Conservation (phyloP, 2,888 invertebrate species). For the Steinernema carpocapsae region DNA sequence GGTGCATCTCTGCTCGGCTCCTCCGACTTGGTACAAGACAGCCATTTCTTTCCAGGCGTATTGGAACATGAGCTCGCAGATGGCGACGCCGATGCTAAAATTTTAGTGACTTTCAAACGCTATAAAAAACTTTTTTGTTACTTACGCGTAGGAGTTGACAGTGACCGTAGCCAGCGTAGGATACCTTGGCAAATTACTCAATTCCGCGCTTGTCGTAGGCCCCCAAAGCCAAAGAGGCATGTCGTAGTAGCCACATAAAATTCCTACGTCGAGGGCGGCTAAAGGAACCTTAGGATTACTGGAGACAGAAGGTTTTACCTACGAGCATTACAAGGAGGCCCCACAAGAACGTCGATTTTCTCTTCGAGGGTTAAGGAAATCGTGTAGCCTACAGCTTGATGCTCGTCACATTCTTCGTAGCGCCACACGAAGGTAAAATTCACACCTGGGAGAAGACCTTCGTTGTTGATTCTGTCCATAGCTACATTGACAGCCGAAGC, state of each 20-base stretch:
- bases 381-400: conserved; percentile 13
- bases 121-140: too few relatives aligned
- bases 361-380: conserved; percentile 41
- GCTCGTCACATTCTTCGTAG: conserved; percentile 42
- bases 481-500: conserved; percentile 39
- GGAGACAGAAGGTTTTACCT: conserved; percentile 10
- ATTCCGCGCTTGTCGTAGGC: conserved; percentile 43
- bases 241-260: conserved; percentile 45
- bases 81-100: conserved; percentile 50
- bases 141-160: conserved; percentile 34
- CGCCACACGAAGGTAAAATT: conserved; percentile 41
- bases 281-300: conserved; percentile 32
- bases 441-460: conserved; percentile 38
- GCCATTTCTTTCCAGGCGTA: conserved; percentile 55
- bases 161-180: conserved; percentile 45
- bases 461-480: conserved; percentile 34
- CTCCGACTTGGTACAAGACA: conserved; percentile 52
- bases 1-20: conserved; percentile 49
- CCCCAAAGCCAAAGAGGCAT: conserved; percentile 47
- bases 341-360: conserved; percentile 55
- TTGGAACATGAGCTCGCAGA: conserved; percentile 49
- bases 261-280: conserved; percentile 47
- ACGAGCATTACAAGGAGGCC: conserved; percentile 58
- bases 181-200: conserved; percentile 42
- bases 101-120: not conserved